Percentiles rank a stretch among this genome's conserved stretches.
Conservation (phyloP, 1,140 invertebrate species). For the Trichoplusia ni region DNA sequence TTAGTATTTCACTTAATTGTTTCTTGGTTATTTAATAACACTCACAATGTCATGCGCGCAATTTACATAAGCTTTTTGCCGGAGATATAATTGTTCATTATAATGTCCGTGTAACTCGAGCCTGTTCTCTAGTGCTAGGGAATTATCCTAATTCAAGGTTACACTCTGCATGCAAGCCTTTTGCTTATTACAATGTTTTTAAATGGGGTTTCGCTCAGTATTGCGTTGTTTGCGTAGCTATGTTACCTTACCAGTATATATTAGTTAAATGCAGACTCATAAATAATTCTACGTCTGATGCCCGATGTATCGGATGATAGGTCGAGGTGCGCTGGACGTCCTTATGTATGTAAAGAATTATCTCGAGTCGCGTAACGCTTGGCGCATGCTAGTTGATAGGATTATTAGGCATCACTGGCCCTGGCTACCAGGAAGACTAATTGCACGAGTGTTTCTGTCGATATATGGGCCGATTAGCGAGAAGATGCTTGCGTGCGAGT, state of each 20-base stretch:
- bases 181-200: constrained; percentile 13
- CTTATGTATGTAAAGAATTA: constrained; percentile 7
- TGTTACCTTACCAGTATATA: too few species aligned
- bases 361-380: background rate
- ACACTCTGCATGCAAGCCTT: constrained; percentile 43
- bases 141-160: constrained; percentile 61
- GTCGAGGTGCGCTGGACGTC: background rate
- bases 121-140: constrained; percentile 44
- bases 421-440: constrained; percentile 69
- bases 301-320: background rate
- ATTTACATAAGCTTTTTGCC: constrained; percentile 60
- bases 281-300: constrained; percentile 5
- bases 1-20: constrained; percentile 44
- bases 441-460: constrained; percentile 55
- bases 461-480: constrained; percentile 64
- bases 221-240: too few species aligned
- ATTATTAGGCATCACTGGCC: constrained; percentile 49
- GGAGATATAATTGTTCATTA: constrained; percentile 56
- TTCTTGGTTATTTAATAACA: constrained; percentile 53
- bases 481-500: constrained; percentile 64
- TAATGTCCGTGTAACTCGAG: constrained; percentile 44
- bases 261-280: background rate
- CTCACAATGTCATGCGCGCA: constrained; percentile 48
- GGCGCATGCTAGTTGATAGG: constrained; percentile 5
- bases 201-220: constrained; percentile 3